These are phyloP conservation scores for Dinomys branickii DNA, from an alignment of 2,113 vertebrate species.

Conservation along the genomic window DNA sequence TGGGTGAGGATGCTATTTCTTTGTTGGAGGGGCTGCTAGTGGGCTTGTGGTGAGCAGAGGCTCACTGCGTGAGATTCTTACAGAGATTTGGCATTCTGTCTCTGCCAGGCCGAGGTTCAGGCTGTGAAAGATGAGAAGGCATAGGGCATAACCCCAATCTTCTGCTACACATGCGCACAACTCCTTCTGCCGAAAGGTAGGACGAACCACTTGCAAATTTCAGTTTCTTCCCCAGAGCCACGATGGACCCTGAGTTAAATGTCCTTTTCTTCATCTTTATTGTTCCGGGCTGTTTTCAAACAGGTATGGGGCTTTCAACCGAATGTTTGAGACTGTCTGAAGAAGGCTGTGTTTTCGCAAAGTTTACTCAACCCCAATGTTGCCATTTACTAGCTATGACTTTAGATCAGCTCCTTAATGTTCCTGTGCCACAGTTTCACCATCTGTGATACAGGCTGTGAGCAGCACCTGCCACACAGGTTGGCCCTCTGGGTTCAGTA, in stretches of 20 bases:
- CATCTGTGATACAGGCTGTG: not conserved
- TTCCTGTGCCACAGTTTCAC: not conserved
- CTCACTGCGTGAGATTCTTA: not conserved
- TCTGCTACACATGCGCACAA: accelerated
- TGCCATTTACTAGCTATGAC: not conserved
- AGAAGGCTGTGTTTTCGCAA: not conserved
- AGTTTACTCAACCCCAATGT: not conserved
- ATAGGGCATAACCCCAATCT: not conserved
- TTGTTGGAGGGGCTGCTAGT: not conserved
- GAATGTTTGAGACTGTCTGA: not conserved
- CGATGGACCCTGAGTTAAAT: not conserved
- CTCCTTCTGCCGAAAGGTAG: not conserved
- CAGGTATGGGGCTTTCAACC: not conserved
- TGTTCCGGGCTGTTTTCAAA: not conserved
- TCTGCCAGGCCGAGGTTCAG: not conserved
- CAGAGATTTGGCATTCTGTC: not conserved
- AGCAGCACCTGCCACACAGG: not conserved
- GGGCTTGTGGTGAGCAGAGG: not conserved
- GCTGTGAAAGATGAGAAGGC: not conserved
- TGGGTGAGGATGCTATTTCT: not conserved
- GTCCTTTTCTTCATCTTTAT: not conserved
- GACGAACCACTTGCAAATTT: not conserved
- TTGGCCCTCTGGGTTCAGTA: not conserved
- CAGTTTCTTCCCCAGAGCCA: not conserved
- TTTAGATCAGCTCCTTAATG: not conserved